Base-by-base conservation (phyloP, 2,888 invertebrate species). In the Ryuthela nishihirai region DNA sequence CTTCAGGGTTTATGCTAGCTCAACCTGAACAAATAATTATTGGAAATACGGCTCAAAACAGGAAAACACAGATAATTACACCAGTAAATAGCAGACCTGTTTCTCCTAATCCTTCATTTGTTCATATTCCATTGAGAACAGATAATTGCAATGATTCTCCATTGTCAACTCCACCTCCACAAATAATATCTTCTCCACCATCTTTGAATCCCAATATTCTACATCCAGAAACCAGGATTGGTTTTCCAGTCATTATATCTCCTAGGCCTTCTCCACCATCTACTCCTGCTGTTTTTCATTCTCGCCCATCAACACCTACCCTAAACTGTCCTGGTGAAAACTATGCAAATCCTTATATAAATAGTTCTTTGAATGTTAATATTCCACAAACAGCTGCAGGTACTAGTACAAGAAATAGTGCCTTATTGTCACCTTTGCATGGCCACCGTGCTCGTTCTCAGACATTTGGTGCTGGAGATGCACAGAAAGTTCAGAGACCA, bases 121-220 rank as follows among this genome's bases (percentile, higher is more conserved):
- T 39, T 26, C 17, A 47, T 18, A 21, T 35, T 39, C 49, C 32
- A 25, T 24, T 49, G 34, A 49, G 49, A 24, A n/a, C n/a, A n/a
- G n/a, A n/a, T n/a, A n/a, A n/a, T n/a, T n/a, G n/a, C n/a, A 40
- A 45, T 35, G 49, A 49, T 17, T 49, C 55, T 24, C 47, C 52
- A 12, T 7, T 42, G n/a, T 41, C 42, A 9, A 54, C 45, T 15
- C 54, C 60, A 9, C 59, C 59, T 25, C 58, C 58, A 18, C 50
- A 58, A 52, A 52, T 49, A 18, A 36, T 58, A 41, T 58, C 58
- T 21, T 43, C 52, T 34, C 52, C 58, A 17, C 49, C 49, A 34
- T 26, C 42, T 20, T 40, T 50, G 42, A 32, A 29, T 36, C 6
- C 50, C 15, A 39, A 52, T 46, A 24, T 52, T 20, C 32, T 58